phyloP scores from a whole-genome alignment of 2,797 vertebrate genomes.

The Hydrophis major region DNA sequence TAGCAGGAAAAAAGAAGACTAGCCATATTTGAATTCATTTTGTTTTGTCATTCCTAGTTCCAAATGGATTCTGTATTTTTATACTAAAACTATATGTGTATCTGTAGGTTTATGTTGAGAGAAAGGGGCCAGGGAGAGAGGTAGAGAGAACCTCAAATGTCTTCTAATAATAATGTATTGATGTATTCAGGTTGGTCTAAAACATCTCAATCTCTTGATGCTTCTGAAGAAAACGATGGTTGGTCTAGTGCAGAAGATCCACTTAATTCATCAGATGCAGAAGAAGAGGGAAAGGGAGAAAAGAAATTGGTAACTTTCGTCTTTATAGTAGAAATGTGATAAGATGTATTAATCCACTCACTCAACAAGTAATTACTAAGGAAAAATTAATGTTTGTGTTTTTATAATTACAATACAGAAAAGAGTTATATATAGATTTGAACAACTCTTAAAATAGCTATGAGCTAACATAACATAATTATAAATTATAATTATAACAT shows the following conservation, averaged over 20 bases:
- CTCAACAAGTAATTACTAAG: conserved; percentile 13
- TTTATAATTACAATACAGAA: not conserved
- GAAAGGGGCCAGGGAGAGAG: not conserved
- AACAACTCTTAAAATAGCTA: not conserved
- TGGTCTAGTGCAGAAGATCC: conserved; percentile 95
- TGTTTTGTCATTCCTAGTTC: not conserved
- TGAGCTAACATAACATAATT: not conserved
- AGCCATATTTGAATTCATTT: not conserved
- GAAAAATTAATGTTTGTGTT: too few species aligned
- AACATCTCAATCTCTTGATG: conserved; percentile 83
- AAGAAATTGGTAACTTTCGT: conserved; percentile 82
- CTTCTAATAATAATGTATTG: conserved; percentile 31
- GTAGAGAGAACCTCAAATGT: not conserved
- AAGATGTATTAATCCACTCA: not conserved
- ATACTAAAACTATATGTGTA: not conserved
- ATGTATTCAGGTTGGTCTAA: conserved; percentile 87
- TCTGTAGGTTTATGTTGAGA: not conserved
- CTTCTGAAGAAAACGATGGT: conserved; percentile 88
- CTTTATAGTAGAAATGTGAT: not conserved
- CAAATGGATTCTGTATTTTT: not conserved
- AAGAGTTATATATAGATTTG: not conserved
- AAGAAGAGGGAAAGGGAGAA: conserved; percentile 80
- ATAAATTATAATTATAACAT: not conserved
- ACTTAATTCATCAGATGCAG: conserved; percentile 88
- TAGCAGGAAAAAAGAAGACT: not conserved